A percentile compares a stretch with the other conserved stretches of the same genome.
Conservation (phyloP, 2,113 vertebrate genomes). For the Glareola pratincola region DNA sequence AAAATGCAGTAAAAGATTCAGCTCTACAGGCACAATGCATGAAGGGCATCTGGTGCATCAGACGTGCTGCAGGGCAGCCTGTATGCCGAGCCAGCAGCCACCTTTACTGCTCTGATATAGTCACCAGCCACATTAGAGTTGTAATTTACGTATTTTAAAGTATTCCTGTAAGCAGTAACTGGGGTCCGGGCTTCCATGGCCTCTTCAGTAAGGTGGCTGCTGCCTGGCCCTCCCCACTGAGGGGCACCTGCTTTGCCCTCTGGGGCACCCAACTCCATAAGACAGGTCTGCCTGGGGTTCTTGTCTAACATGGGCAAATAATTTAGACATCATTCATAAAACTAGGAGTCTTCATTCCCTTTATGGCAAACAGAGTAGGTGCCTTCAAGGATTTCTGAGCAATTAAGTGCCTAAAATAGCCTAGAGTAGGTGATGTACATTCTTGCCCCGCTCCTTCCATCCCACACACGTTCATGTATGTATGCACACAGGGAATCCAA, state of each 20-base stretch:
- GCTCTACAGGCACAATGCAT: neutral
- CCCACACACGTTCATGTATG: neutral
- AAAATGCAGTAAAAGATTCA: neutral
- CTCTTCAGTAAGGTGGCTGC: neutral
- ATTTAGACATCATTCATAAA: neutral
- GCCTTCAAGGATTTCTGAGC: neutral
- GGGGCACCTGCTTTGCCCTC: neutral
- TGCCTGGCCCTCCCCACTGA: neutral
- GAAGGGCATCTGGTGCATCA: neutral
- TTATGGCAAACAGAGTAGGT: neutral
- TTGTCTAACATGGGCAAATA: neutral
- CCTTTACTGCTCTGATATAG: accelerated
- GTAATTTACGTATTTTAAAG: accelerated
- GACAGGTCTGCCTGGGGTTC: neutral
- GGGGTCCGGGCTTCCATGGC: neutral
- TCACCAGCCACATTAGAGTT: neutral
- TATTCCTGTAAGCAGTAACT: neutral
- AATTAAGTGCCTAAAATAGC: neutral
- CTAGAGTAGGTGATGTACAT: neutral
- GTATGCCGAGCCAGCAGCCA: neutral
- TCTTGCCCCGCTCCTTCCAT: neutral
- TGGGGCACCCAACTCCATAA: neutral
- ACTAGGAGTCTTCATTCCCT: neutral
- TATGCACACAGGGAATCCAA: neutral
- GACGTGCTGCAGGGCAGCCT: neutral